Evolutionary conservation across 2,797 vertebrate species (phyloP), one percentile per base, ranked within the genome.

Genomic region (Microtus agrestis): DNA sequence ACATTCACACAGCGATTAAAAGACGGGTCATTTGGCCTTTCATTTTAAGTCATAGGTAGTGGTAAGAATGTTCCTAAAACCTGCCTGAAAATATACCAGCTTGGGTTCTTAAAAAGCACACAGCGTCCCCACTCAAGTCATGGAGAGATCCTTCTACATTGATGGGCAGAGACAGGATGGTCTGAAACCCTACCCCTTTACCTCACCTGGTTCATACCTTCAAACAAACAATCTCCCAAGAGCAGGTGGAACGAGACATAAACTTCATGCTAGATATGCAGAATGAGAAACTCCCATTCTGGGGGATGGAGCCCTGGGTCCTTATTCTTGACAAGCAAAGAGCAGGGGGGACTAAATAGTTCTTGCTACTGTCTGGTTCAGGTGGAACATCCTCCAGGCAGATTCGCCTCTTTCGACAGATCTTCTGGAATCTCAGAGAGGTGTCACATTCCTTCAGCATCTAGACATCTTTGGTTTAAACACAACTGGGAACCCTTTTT

Each of bases 401-500:
- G 61, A 43, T 71, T 14, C 85, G 63, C 37, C 80, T 74, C 78
- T 85, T 82, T 73, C 61, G 93, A 71, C 65, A 95, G 86, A 61
- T 93, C 82, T 95, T 87, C 29, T 31, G 31, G 37, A 54, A 29
- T 92, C 91, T 69, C 91, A 56, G 51, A 88, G 29, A 93, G 48
- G 76, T 34, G 86, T 90, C 82, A 56, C 71, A 56, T 37, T 34
- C 81, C 76, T 77, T 67, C 56, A 77, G 59, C 13, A 40, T 2
- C 11, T 65, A 77, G 31, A 88, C 71, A 59, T 29, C 79, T 94
- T 91, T 77, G 69, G 86, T 93, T 93, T 87, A 61, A 97, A 95
- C 85, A 59, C 87, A 71, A 93, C 95, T 96, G 74, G 69, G 88
- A 95, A 87, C 77, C 7, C 65, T 76, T 95, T 63, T 51, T 51